Evolutionary conservation across 2,888 invertebrate genomes (phyloP), one percentile per base, ranked within the genome.

Genomic region (Furcula furcula): DNA sequence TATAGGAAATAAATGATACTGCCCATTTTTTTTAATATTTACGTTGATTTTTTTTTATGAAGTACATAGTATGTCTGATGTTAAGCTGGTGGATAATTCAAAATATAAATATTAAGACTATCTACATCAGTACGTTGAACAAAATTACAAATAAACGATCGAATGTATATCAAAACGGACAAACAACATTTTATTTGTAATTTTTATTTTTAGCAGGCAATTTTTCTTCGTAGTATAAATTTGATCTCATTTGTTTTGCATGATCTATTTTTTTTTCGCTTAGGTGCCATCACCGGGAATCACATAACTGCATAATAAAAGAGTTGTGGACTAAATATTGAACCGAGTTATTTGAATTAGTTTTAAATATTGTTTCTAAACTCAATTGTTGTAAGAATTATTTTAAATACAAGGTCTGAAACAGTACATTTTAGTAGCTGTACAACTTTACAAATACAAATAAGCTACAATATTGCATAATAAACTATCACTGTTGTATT

Each of bases 241-340:
- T 76, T 84, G 86, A 87, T 86, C 86, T 86, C 85, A 86, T 80
- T 67, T 85, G 48, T 48, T 70, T 76, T 76, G 77, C 79, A 72
- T 76, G 53, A 61, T 65, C 61, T 71, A 61, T 65, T 60, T 71
- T 66, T 61, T 3, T 18, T 25, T 10, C 7, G 73, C 77, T 76
- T 77, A 55, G 69, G 84, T 85, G 84, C 82, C 86, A 80, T 85
- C 66, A 72, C 64, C 55, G 60, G 63, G 40, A 38, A 4, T 10
- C 2, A 21, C 3, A 56, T 42, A 55, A 61, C 65, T 54, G 81
- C 84, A 84, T 83, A 82, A 83, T 83, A 81, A 65, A 58, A 51
- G 42, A n/a, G n/a, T n/a, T n/a, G n/a, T n/a, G n/a, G n/a, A n/a
- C n/a, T n/a, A n/a, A n/a, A n/a, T n/a, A n/a, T n/a, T n/a, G n/a